These are phyloP conservation scores for Chloroclysta siterata DNA, from an alignment of 2,888 invertebrate genomes.

Conservation along the genomic window DNA sequence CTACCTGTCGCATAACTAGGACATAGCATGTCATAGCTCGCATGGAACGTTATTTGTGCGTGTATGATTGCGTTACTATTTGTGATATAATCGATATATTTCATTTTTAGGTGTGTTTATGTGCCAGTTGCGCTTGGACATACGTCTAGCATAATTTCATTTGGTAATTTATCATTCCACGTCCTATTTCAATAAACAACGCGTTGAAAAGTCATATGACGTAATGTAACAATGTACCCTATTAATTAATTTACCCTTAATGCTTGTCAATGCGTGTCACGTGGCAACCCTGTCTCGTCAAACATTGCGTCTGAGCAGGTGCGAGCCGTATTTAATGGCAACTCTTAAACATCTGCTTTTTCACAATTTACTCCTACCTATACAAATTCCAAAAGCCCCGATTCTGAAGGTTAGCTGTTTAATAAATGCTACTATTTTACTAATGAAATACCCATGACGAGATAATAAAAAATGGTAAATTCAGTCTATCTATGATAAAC, in stretches of 20 bases:
- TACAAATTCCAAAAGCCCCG: conserved; percentile 70
- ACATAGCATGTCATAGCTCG: conserved; percentile 78
- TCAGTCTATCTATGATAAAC: conserved; percentile 3
- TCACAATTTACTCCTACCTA: conserved; percentile 64
- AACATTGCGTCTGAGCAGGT: conserved; percentile 69
- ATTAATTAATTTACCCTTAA: conserved; percentile 39
- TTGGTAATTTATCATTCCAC: conserved; percentile 31
- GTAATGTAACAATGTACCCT: not conserved
- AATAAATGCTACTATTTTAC: conserved; percentile 24
- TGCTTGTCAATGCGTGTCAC: conserved; percentile 42
- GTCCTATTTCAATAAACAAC: conserved; percentile 1
- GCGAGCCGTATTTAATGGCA: conserved; percentile 66
- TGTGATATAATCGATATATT: conserved; percentile 74
- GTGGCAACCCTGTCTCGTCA: conserved; percentile 51
- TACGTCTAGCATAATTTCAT: conserved; percentile 27
- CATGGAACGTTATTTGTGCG: conserved; percentile 67
- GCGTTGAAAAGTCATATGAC: conserved; percentile 1
- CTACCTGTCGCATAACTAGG: conserved; percentile 78
- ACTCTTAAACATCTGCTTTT: conserved; percentile 80
- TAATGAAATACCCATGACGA: conserved; percentile 27
- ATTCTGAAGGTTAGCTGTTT: conserved; percentile 48
- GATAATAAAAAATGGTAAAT: conserved; percentile 2
- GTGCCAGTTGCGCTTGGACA: conserved; percentile 41
- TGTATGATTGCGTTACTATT: conserved; percentile 74
- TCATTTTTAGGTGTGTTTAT: conserved; percentile 53